Percentiles rank a stretch among this genome's conserved stretches.
Evolutionary conservation across 2,113 vertebrate genomes (phyloP).

Genomic region (Poeciliopsis prolifica): DNA sequence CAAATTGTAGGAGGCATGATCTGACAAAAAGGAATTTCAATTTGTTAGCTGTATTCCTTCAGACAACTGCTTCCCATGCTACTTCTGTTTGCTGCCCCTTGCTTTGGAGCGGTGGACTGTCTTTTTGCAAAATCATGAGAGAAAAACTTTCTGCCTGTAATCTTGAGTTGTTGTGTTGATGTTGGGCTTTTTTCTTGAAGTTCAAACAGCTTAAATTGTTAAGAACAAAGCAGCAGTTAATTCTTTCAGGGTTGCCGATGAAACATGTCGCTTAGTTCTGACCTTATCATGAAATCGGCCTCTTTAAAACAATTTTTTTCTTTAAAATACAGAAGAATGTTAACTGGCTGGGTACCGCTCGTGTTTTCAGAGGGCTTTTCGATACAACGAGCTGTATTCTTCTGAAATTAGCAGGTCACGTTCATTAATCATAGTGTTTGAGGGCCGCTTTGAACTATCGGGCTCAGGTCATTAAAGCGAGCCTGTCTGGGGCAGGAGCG

Average conservation of each 20-base stretch:
- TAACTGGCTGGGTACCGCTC: conserved; percentile 64
- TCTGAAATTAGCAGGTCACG: conserved; percentile 78
- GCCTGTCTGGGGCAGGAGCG: conserved; percentile 73
- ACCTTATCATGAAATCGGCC: conserved; percentile 75
- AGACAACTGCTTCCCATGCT: conserved; percentile 72
- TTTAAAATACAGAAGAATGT: conserved; percentile 74
- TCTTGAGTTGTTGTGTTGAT: conserved; percentile 61
- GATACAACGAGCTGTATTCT: conserved; percentile 81
- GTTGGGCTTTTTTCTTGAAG: conserved; percentile 55
- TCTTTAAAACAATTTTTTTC: conserved; percentile 59
- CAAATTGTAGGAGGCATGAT: conserved; percentile 77
- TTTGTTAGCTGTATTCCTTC: conserved; percentile 72
- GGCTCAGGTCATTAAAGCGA: conserved; percentile 79
- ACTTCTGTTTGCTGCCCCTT: conserved; percentile 40
- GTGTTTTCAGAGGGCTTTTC: conserved; percentile 64
- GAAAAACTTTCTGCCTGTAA: conserved; percentile 56
- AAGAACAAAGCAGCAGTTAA: conserved; percentile 69
- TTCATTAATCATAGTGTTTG: conserved; percentile 82
- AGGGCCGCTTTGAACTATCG: conserved; percentile 79
- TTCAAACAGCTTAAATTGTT: conserved; percentile 66
- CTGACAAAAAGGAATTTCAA: conserved; percentile 77
- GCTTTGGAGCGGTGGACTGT: conserved; percentile 48
- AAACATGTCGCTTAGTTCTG: conserved; percentile 69
- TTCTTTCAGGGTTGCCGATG: conserved; percentile 67
- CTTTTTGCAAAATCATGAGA: conserved; percentile 34